phyloP scores from a whole-genome alignment of 2,113 vertebrate species.

The Dicentrarchus labrax region DNA sequence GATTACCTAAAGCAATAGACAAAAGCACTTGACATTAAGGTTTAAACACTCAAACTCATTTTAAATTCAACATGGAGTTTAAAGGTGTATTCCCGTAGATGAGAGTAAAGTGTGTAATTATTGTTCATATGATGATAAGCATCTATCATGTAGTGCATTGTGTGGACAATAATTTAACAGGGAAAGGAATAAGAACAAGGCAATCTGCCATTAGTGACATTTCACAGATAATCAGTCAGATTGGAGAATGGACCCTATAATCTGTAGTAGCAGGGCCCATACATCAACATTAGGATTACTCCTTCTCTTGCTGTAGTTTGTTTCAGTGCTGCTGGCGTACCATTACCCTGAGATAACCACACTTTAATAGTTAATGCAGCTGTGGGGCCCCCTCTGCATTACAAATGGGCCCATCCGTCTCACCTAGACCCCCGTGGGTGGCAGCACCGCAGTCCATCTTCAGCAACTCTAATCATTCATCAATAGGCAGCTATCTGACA shows the following conservation, averaged over 20 bases:
- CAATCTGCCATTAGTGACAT: conserved; percentile 11
- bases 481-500: conserved; percentile 77
- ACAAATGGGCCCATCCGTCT: conserved; percentile 81
- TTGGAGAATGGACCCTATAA: conserved; percentile 33
- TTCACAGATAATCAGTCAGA: conserved; percentile 49
- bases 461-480: conserved; percentile 80
- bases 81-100: conserved; percentile 6
- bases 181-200: too few relatives aligned
- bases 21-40: conserved; percentile 1
- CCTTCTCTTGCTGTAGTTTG: conserved; percentile 54
- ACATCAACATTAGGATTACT: conserved; percentile 57
- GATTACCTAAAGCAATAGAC: conserved; percentile 12
- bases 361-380: conserved; percentile 85
- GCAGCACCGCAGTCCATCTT: conserved; percentile 64
- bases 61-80: conserved; percentile 12
- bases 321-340: conserved; percentile 66
- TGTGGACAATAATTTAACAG: background rate
- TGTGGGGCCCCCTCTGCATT: conserved; percentile 76
- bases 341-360: conserved; percentile 81
- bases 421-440: conserved; percentile 69
- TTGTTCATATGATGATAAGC: background rate
- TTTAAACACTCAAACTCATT: conserved; percentile 3
- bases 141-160: background rate
- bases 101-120: background rate
- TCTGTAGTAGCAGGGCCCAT: conserved; percentile 27